Conservation (phyloP, 2,113 vertebrate species). For the Delphinapterus leucas region DNA sequence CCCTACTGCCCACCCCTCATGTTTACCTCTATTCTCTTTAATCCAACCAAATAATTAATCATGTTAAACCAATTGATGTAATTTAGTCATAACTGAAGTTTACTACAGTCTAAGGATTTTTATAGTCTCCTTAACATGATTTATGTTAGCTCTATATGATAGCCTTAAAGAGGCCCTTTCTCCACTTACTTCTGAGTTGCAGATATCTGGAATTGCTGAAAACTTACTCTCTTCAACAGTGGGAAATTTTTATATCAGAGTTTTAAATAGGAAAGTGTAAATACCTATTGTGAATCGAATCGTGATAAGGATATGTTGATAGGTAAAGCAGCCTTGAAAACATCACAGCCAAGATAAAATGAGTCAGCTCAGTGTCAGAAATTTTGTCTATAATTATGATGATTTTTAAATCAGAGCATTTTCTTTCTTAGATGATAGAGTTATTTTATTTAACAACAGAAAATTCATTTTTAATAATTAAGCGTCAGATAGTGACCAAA, state of each 20-base stretch:
- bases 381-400: not conserved
- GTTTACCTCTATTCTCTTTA: not conserved
- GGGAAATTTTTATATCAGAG: not conserved
- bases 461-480: not conserved
- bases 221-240: not conserved
- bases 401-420: not conserved
- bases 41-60: not conserved
- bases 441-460: constrained; percentile 4
- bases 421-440: not conserved
- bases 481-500: not conserved
- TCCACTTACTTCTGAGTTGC: not conserved
- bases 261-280: not conserved
- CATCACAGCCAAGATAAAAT: not conserved
- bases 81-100: not conserved
- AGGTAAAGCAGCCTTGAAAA: not conserved
- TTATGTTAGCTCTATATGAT: not conserved
- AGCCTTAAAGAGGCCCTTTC: not conserved
- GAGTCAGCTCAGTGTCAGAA: not conserved
- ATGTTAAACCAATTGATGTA: not conserved
- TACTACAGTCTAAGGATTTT: not conserved
- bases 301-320: not conserved
- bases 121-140: not conserved
- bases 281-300: not conserved
- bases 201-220: not conserved
- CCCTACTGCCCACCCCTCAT: not conserved